Base-by-base conservation (phyloP, 2,888 invertebrate species). In the Philonicus albiceps region DNA sequence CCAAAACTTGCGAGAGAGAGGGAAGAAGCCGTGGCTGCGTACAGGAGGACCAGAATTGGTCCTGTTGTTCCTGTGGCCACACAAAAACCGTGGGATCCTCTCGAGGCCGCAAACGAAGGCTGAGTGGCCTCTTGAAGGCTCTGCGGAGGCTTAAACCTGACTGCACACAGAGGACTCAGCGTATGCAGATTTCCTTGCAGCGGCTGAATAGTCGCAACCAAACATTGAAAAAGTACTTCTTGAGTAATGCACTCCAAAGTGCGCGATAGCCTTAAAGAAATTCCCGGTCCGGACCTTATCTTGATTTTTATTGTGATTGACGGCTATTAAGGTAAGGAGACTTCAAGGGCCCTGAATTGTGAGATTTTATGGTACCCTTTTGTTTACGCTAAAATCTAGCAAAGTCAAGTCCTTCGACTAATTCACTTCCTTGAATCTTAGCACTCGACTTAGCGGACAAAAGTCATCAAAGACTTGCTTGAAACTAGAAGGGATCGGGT, bases 41-140 rank as follows among this genome's bases (percentile, higher is more conserved):
- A 83, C 72, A 87, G 85, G 85, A 87, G 85, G 85, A 55, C 72
- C 80, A 31, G 31, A 27, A 72, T 19, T 34, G 37, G 86, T 87
- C 88, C 91, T 90, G 90, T 91, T 90, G 91, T 90, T 90, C 89
- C 90, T 91, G 91, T 91, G 91, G 91, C 90, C 90, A 90, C 91
- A 91, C 91, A 91, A 87, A n/a, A 90, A 91, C 91, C 91, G 91
- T 91, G 91, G 91, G 91, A 91, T 90, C 91, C 91, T 90, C 88
- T 88, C 86, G 84, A 78, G 40, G 34, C 86, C 86, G 86, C 86
- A 87, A n/a, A 88, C 88, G 87, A 87, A 49, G 73, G 85, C 40
- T 86, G 78, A 88, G 88, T 87, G 88, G 88, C 88, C 87, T 78
- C 87, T 87, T 83, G 74, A 55, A 16, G 34, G 16, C 31, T 34